Evolutionary conservation across 2,888 invertebrate species (phyloP), one percentile per base, ranked within the genome.

Genomic region (Parthenolecanium corni): DNA sequence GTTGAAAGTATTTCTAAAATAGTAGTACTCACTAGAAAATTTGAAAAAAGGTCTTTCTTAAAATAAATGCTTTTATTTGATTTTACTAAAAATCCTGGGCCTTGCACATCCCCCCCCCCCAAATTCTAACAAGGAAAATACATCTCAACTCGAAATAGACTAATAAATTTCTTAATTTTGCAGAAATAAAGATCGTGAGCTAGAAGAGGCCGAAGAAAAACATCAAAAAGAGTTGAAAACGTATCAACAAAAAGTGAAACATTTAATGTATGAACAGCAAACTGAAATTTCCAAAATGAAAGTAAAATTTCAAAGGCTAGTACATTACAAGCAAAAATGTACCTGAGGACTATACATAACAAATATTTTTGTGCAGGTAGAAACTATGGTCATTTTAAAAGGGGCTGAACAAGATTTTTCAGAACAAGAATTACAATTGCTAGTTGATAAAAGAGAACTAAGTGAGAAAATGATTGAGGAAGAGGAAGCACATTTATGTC

Each of bases 241-340:
- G 62, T 89, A 89, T 70, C 89, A 89, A 71, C 93, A 94, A 72
- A 93, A 90, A 77, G 88, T 93, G 65, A 94, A 94, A 71, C 90
- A 92, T 76, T 76, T 94, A 47, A 84, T 91, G 73, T 93, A 89
- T 74, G 93, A 94, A 71, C 92, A 93, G 71, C 87, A 90, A 71
- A 85, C 85, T 64, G 84, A 86, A 71, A 79, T 89, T 64, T 85
- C 90, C 0, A 89, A 91, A 71, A 78, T 87, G 58, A 85, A 89
- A 71, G 72, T 72, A 66, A 56, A 24, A n/a, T 31, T 31, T 31
- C 31, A 31, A 20, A 4, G 9, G 18, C n/a, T n/a, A n/a, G n/a
- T n/a, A n/a, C n/a, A 6, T 25, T 38, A 38, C 9, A 38, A 11
- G 14, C 9, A 14, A 46, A 46, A n/a, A 6, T 14, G 9, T 11